Evolutionary conservation across 2,797 vertebrate species (phyloP).

Genomic region (Crax fasciolata): DNA sequence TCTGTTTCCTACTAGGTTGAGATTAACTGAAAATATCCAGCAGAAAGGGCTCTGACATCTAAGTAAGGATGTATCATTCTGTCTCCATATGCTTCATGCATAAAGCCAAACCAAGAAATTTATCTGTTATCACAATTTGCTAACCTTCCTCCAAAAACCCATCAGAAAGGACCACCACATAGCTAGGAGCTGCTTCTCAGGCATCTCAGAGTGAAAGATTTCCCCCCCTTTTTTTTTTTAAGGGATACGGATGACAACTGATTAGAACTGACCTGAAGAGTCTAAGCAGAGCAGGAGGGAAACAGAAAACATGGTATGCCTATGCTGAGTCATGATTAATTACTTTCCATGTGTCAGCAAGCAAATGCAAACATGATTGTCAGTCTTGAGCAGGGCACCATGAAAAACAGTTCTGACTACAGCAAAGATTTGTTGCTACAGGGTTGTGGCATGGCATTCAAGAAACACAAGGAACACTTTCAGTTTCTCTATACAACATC

Average conservation of each 20-base stretch:
- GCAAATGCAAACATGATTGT: neutral
- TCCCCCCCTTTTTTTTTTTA: neutral
- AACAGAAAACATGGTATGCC: neutral
- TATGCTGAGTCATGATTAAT: neutral
- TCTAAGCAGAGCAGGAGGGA: neutral
- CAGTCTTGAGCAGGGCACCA: neutral
- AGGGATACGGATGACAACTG: neutral
- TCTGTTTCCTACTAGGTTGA: neutral
- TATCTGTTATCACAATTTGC: neutral
- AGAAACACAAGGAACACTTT: neutral
- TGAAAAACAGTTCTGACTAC: slow-evolving; percentile 25
- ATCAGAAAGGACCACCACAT: neutral
- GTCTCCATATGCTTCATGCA: neutral
- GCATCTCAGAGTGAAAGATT: neutral
- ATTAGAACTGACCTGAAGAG: neutral
- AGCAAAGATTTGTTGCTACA: slow-evolving; percentile 15
- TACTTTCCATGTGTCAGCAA: slow-evolving; percentile 14
- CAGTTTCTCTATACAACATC: slow-evolving; percentile 13
- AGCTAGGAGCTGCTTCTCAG: slow-evolving; percentile 34
- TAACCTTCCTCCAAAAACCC: neutral
- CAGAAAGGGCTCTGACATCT: neutral
- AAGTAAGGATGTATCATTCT: neutral
- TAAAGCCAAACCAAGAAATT: neutral
- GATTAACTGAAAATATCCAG: neutral
- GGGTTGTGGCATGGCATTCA: neutral